phyloP scores from a whole-genome alignment of 1,140 invertebrate genomes.

The Aphis gossypii region DNA sequence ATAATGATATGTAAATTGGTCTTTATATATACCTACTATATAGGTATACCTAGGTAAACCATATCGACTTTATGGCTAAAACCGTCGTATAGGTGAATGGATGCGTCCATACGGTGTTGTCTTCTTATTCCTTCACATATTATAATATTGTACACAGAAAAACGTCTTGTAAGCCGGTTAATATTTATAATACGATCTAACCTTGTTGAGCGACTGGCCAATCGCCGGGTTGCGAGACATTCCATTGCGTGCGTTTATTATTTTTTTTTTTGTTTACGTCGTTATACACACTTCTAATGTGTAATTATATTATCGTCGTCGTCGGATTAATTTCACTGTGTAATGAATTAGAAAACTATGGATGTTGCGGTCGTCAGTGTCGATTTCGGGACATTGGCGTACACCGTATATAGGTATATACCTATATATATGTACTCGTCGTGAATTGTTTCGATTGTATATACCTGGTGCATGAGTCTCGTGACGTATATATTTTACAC shows the following conservation, averaged over 20 bases:
- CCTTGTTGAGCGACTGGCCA: conserved; percentile 11
- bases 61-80: neutral
- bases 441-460: neutral
- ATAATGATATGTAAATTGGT: neutral
- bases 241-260: neutral
- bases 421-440: neutral
- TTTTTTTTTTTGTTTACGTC: neutral
- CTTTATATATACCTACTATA: neutral
- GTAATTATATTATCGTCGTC: conserved; percentile 35
- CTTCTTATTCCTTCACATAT: neutral
- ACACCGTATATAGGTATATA: neutral
- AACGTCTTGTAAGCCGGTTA: neutral
- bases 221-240: neutral
- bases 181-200: neutral
- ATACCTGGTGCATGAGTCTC: neutral
- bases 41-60: no score
- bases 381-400: conserved; percentile 43
- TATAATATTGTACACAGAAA: neutral
- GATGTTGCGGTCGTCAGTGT: conserved; percentile 50
- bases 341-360: conserved; percentile 55
- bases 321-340: conserved; percentile 48
- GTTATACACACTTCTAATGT: neutral
- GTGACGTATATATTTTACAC: neutral
- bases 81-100: neutral
- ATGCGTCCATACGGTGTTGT: neutral